Evolutionary conservation across 2,113 vertebrate genomes (phyloP).

Genomic region (Aleadryas rufinucha): DNA sequence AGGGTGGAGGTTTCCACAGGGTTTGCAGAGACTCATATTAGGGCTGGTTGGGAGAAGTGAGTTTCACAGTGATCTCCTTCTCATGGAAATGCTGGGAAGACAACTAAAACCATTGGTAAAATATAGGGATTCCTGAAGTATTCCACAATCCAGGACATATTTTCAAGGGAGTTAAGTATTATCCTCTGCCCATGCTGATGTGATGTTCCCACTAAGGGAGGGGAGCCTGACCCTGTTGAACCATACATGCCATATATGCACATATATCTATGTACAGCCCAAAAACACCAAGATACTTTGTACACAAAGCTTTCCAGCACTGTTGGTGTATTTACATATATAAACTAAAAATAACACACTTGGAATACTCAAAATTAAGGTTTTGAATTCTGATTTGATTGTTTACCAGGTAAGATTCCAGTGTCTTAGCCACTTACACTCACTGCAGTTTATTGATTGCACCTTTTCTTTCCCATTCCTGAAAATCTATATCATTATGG

Average conservation of each 20-base stretch:
- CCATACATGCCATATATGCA: neutral
- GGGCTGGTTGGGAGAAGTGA: neutral
- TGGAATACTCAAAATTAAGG: neutral
- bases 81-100: neutral
- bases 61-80: neutral
- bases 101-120: neutral
- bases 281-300: neutral
- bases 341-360: neutral
- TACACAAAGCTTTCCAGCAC: neutral
- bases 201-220: neutral
- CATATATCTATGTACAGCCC: rapidly evolving
- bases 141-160: neutral
- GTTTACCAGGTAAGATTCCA: neutral
- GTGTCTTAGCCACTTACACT: neutral
- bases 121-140: rapidly evolving
- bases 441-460: neutral
- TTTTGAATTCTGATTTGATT: neutral
- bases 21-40: neutral
- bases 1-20: neutral
- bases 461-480: neutral
- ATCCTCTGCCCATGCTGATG: neutral
- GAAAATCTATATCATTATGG: neutral
- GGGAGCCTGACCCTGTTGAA: neutral
- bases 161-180: neutral
- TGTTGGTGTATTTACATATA: neutral